Conservation (phyloP, 2,113 vertebrate species). For the Apus apus region DNA sequence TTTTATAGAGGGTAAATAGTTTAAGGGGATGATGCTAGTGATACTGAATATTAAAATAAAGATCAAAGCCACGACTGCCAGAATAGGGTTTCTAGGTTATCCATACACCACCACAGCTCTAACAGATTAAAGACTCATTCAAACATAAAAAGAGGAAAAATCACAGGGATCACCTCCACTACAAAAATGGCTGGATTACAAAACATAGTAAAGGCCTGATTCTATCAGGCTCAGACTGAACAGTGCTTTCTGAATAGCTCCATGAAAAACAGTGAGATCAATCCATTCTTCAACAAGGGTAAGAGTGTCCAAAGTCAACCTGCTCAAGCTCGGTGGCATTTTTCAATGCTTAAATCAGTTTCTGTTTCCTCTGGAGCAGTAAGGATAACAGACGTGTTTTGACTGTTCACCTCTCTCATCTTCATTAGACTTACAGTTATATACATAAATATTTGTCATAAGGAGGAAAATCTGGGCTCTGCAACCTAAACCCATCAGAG, state of each 20-base stretch:
- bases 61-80: constrained; percentile 37
- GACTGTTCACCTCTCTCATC: background rate
- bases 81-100: constrained; percentile 25
- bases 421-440: background rate
- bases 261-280: background rate
- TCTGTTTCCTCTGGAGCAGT: background rate
- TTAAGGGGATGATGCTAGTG: constrained; percentile 27
- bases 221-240: background rate
- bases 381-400: background rate
- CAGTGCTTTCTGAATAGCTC: background rate
- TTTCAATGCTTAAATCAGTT: background rate
- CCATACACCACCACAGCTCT: background rate
- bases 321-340: background rate
- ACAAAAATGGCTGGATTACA: background rate
- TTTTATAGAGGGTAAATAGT: constrained; percentile 40
- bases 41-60: constrained; percentile 17
- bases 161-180: background rate
- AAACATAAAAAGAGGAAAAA: constrained; percentile 18
- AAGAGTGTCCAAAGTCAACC: background rate
- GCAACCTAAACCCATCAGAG: background rate
- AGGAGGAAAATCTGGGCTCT: background rate
- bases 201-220: background rate
- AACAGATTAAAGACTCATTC: constrained; percentile 50
- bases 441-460: background rate
- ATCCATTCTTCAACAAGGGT: background rate